Conservation (phyloP, 2,113 vertebrate genomes). For the Poeciliopsis prolifica region DNA sequence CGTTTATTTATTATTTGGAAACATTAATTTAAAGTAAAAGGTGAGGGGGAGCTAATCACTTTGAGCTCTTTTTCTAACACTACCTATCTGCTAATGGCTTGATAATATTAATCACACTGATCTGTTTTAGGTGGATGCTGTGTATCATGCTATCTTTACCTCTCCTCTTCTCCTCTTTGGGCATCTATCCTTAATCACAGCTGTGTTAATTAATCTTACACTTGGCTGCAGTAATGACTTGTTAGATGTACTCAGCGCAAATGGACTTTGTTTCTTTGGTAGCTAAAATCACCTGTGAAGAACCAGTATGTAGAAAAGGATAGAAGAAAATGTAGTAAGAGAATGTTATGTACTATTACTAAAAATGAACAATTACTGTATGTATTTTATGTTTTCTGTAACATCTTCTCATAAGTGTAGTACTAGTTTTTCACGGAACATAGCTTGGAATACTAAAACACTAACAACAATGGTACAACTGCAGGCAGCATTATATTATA, state of each 20-base stretch:
- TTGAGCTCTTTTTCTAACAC: constrained; percentile 7
- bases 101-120: constrained; percentile 53
- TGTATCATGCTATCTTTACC: constrained; percentile 9
- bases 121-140: constrained; percentile 32
- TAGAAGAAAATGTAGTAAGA: not conserved
- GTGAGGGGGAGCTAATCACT: constrained; percentile 37
- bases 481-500: too few species aligned
- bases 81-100: constrained; percentile 44
- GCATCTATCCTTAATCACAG: constrained; percentile 68
- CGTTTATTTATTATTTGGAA: constrained; percentile 61
- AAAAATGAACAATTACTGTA: constrained; percentile 1
- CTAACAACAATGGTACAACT: too few species aligned
- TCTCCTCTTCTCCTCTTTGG: constrained; percentile 13
- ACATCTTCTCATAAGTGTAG: not conserved
- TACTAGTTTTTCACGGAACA: not conserved
- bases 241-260: constrained; percentile 70
- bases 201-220: constrained; percentile 81
- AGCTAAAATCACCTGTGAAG: constrained; percentile 61
- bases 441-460: too few species aligned
- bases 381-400: not conserved
- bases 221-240: constrained; percentile 77
- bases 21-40: constrained; percentile 56
- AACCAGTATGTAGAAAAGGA: constrained; percentile 19
- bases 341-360: constrained; percentile 16
- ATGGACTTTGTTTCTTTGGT: constrained; percentile 68